Conservation (phyloP, 2,888 invertebrate species). For the Apotomis betuletana region DNA sequence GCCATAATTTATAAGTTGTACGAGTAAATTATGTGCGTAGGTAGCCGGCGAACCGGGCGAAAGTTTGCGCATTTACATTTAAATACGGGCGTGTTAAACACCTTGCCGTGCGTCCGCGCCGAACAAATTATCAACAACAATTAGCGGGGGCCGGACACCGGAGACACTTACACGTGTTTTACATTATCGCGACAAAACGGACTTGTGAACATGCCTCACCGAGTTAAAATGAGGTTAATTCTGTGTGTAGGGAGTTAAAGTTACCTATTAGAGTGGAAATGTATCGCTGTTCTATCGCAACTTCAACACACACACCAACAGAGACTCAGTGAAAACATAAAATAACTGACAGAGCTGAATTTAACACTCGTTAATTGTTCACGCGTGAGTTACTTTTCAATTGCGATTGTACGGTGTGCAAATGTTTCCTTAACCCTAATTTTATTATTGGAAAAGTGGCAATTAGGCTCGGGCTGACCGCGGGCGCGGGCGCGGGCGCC, state of each 20-base stretch:
- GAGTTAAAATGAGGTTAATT: constrained; percentile 30
- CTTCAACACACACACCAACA: neutral
- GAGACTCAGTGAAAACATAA: constrained; percentile 3
- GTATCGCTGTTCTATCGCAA: constrained; percentile 2
- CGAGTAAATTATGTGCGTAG: constrained; percentile 73
- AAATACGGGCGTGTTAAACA: constrained; percentile 74
- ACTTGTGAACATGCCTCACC: constrained; percentile 32
- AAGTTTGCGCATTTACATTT: constrained; percentile 78
- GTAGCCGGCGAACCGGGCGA: constrained; percentile 61
- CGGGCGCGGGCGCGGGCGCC: constrained; percentile 35
- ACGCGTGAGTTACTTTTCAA: constrained; percentile 17
- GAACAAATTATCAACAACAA: constrained; percentile 77
- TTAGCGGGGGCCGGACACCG: constrained; percentile 59
- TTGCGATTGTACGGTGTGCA: constrained; percentile 29
- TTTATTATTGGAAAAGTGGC: constrained; percentile 42
- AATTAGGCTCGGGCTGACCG: constrained; percentile 45
- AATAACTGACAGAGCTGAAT: neutral
- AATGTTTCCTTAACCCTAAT: constrained; percentile 41
- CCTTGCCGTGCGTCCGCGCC: constrained; percentile 60
- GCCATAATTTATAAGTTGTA: constrained; percentile 70
- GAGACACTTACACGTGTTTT: constrained; percentile 54
- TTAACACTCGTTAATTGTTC: constrained; percentile 9
- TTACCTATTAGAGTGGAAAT: neutral
- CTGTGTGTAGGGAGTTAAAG: neutral
- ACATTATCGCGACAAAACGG: constrained; percentile 45